Percentiles rank a stretch among this genome's conserved stretches.
Evolutionary conservation across 2,888 invertebrate species (phyloP).

Genomic region (Plagodis dolabraria): DNA sequence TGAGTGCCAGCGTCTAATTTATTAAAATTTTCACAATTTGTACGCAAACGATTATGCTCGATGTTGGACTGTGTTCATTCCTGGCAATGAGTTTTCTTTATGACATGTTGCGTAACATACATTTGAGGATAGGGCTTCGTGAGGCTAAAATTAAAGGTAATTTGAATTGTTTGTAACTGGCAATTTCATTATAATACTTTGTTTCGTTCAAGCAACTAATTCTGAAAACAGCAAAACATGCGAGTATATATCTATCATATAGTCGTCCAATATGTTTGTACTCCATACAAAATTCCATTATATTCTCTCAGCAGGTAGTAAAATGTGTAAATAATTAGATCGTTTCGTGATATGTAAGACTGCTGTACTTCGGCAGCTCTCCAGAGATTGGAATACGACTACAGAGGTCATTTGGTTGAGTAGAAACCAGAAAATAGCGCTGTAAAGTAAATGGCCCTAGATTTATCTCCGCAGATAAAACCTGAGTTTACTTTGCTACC

Average conservation of each 20-base stretch:
- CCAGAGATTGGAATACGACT: slow-evolving; percentile 28
- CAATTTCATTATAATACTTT: not conserved
- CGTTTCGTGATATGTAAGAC: slow-evolving; percentile 12
- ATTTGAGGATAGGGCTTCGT: slow-evolving; percentile 14
- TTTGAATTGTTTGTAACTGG: not conserved
- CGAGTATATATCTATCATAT: no score
- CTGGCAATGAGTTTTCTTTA: slow-evolving; percentile 31
- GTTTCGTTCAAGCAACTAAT: no score
- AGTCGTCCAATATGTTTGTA: no score
- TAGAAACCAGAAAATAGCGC: slow-evolving; percentile 31
- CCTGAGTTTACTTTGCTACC: slow-evolving; percentile 50
- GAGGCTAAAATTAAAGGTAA: slow-evolving; percentile 3
- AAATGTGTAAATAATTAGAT: no score
- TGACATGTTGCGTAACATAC: slow-evolving; percentile 19
- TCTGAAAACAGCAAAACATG: no score
- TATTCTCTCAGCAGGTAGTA: not conserved
- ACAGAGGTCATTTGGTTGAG: slow-evolving; percentile 39
- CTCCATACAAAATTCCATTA: not conserved
- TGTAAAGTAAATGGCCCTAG: slow-evolving; percentile 48
- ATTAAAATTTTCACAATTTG: slow-evolving; percentile 52
- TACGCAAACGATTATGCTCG: slow-evolving; percentile 37
- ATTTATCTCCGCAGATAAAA: slow-evolving; percentile 52
- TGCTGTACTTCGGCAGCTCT: slow-evolving; percentile 11
- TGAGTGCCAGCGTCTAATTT: slow-evolving; percentile 49
- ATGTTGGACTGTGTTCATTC: slow-evolving; percentile 35